These are phyloP conservation scores for Gortyna flavago DNA, from an alignment of 2,888 invertebrate genomes.

Conservation along the genomic window DNA sequence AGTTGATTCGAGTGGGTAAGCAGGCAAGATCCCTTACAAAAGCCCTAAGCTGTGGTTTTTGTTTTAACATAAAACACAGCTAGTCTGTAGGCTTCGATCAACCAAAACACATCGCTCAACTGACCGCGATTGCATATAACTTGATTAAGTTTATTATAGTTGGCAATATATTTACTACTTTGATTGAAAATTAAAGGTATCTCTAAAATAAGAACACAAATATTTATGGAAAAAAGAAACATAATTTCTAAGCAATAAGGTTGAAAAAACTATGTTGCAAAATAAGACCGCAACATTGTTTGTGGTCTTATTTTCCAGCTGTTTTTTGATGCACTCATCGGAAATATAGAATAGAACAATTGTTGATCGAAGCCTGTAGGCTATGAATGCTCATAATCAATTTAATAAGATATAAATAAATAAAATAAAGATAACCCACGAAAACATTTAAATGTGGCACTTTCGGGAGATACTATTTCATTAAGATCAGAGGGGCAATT, in stretches of 20 bases:
- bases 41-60: too few relatives aligned
- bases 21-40: background rate
- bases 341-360: too few relatives aligned
- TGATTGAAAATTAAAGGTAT: background rate
- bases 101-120: background rate
- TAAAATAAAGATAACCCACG: background rate
- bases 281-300: background rate
- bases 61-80: too few relatives aligned
- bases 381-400: background rate
- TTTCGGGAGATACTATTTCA: slow-evolving; percentile 42
- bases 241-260: background rate
- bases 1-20: background rate
- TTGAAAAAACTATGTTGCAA: background rate
- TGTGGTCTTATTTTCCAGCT: background rate
- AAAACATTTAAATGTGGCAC: slow-evolving; percentile 38
- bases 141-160: background rate
- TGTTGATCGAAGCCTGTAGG: too few relatives aligned
- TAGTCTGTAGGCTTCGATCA: background rate
- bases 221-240: background rate
- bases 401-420: too few relatives aligned
- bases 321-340: background rate
- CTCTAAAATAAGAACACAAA: background rate
- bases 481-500: background rate
- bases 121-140: background rate
- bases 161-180: background rate